These are phyloP conservation scores for Lates japonicus DNA, from an alignment of 2,797 vertebrate species.

Conservation along the genomic window DNA sequence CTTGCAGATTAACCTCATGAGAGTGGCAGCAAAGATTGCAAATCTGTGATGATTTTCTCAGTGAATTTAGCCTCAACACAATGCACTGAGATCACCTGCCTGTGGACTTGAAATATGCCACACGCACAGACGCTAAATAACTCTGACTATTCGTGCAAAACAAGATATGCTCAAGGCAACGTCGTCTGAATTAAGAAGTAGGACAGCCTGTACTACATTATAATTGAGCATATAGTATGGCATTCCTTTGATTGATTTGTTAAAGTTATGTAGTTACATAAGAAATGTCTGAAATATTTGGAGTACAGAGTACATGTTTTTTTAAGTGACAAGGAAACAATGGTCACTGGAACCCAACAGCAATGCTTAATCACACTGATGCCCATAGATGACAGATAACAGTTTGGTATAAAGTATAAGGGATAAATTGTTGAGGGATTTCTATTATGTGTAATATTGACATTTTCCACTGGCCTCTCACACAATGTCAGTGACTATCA, in stretches of 20 bases:
- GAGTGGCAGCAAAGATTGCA: slow-evolving; percentile 55
- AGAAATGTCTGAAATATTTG: slow-evolving; percentile 31
- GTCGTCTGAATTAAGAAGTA: slow-evolving; percentile 59
- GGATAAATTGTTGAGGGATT: slow-evolving; percentile 29
- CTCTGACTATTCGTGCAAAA: slow-evolving; percentile 66
- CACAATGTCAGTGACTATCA: slow-evolving; percentile 64
- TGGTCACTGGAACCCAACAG: slow-evolving; percentile 14
- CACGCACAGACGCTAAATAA: slow-evolving; percentile 71
- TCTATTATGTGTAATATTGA: slow-evolving; percentile 23
- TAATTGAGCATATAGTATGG: slow-evolving; percentile 44
- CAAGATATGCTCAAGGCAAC: slow-evolving; percentile 66
- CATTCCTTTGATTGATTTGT: slow-evolving; percentile 62
- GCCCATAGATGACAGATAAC: not conserved
- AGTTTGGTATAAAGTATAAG: not conserved
- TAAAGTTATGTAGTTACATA: slow-evolving; percentile 8
- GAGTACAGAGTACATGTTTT: not conserved
- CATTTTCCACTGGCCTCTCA: slow-evolving; percentile 40
- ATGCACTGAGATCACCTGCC: slow-evolving; percentile 56
- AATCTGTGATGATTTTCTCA: slow-evolving; percentile 60
- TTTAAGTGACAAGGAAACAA: slow-evolving; percentile 23
- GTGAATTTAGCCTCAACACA: slow-evolving; percentile 55
- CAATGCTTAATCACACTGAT: slow-evolving; percentile 14
- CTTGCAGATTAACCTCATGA: slow-evolving; percentile 63
- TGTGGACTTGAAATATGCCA: slow-evolving; percentile 61
- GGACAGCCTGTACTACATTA: slow-evolving; percentile 24